Evolutionary conservation across 2,888 invertebrate species (phyloP), one percentile per base, ranked within the genome.

Genomic region (Erebia epiphron): DNA sequence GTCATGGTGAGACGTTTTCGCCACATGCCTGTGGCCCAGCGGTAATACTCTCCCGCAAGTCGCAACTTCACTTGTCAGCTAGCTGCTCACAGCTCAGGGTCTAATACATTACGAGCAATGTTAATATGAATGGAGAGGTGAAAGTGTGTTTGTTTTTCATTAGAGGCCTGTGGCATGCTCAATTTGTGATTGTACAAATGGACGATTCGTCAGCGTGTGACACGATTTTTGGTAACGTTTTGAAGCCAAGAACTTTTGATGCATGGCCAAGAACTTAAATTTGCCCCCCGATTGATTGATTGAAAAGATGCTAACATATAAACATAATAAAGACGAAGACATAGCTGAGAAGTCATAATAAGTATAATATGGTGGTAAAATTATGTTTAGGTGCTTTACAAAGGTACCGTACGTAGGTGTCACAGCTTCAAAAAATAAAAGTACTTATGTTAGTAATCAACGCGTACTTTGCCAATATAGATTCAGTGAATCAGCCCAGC

Each of bases 91-190:
- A 60, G 54, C 65, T 35, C 58, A 43, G 57, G 46, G 49, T 67
- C 66, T 67, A 69, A 73, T 21, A 71, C 67, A 66, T 64, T 60
- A 68, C 52, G 52, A 69, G 57, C 65, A 62, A 75, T 68, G 60
- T 77, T 73, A 78, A 78, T 78, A 79, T 85, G 82, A 86, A 86
- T 83, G 84, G 81, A 84, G 79, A 73, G 79, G 88, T 79, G 88
- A 88, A 88, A 88, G 88, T 84, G 73, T 76, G 78, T 78, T 70
- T 74, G 73, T 73, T 73, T 80, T 79, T 80, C 78, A 81, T 84
- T 82, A 85, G 84, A 79, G 77, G 77, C 79, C 79, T 26, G 67
- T 46, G 21, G 80, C 81, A 80, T 72, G 76, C 54, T 69, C 68
- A 73, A 71, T 74, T 73, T 73, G 74, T 74, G 75, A 68, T 61